Percentiles rank a stretch among this genome's conserved stretches.
phyloP scores from a whole-genome alignment of 2,797 vertebrate species.

The Dipus sagitta region DNA sequence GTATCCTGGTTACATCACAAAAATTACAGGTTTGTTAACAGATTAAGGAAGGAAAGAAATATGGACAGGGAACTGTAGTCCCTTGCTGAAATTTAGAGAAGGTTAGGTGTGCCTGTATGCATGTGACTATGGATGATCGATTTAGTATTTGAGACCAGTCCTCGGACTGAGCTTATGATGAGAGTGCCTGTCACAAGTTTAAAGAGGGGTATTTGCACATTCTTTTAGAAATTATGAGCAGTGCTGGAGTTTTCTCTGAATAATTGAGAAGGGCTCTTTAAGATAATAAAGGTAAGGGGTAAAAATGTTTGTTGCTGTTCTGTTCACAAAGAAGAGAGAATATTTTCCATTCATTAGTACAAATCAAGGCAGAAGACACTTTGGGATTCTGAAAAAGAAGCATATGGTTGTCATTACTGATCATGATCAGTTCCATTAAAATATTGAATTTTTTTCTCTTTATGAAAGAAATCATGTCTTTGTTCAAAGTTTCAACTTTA shows the following conservation, averaged over 20 bases:
- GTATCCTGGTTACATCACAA: slow-evolving; percentile 49
- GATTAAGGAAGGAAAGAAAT: slow-evolving; percentile 70
- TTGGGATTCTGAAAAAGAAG: slow-evolving; percentile 66
- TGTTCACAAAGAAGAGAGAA: slow-evolving; percentile 68
- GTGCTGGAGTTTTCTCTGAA: slow-evolving; percentile 60
- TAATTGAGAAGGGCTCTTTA: slow-evolving; percentile 63
- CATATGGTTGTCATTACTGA: slow-evolving; percentile 73
- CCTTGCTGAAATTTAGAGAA: slow-evolving; percentile 78
- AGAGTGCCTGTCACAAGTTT: slow-evolving; percentile 67
- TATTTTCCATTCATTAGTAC: slow-evolving; percentile 63
- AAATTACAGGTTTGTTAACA: slow-evolving; percentile 68
- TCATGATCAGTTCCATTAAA: slow-evolving; percentile 60
- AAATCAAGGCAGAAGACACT: slow-evolving; percentile 74
- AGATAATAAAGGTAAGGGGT: slow-evolving; percentile 51
- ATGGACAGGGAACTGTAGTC: slow-evolving; percentile 65
- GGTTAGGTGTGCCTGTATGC: neutral
- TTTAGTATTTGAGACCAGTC: slow-evolving; percentile 66
- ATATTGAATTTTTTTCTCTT: slow-evolving; percentile 48
- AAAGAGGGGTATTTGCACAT: slow-evolving; percentile 60
- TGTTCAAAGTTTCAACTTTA: slow-evolving; percentile 73
- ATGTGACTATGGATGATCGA: slow-evolving; percentile 60
- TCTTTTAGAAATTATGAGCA: slow-evolving; percentile 26
- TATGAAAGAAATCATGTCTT: slow-evolving; percentile 63
- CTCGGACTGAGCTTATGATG: slow-evolving; percentile 34
- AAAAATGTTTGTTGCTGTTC: slow-evolving; percentile 64